These are phyloP conservation scores for Rapana venosa DNA, from an alignment of 2,888 invertebrate species.

Conservation along the genomic window DNA sequence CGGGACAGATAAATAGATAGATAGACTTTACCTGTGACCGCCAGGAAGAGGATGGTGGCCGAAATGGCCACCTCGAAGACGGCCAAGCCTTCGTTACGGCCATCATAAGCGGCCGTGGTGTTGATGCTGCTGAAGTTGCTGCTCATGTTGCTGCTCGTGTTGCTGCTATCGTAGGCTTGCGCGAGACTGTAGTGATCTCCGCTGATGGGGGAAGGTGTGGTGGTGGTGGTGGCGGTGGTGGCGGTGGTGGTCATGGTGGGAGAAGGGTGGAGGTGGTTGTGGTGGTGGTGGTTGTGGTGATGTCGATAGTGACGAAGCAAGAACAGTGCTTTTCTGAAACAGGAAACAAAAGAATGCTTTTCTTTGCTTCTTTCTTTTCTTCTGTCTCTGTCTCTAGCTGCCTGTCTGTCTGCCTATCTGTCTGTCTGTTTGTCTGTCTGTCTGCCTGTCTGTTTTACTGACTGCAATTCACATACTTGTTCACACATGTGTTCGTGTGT, in stretches of 20 bases:
- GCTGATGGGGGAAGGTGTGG: not conserved
- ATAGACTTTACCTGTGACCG: constrained; percentile 46
- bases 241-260: too few species aligned
- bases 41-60: constrained; percentile 51
- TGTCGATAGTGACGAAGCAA: not conserved
- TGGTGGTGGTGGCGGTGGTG: not conserved
- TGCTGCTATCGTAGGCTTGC: not conserved
- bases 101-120: constrained; percentile 27
- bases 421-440: not conserved
- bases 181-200: not conserved
- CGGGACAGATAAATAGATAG: too few species aligned
- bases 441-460: not conserved
- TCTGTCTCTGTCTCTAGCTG: not conserved
- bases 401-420: not conserved
- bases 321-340: not conserved
- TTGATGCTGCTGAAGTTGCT: not conserved
- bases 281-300: not conserved
- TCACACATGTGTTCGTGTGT: not conserved
- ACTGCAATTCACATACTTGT: not conserved
- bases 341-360: not conserved
- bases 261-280: not conserved
- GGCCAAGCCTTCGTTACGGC: constrained; percentile 50
- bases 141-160: not conserved
- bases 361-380: not conserved
- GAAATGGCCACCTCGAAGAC: constrained; percentile 51